phyloP scores from a whole-genome alignment of 1,140 invertebrate species.

The Drosophila burlai region DNA sequence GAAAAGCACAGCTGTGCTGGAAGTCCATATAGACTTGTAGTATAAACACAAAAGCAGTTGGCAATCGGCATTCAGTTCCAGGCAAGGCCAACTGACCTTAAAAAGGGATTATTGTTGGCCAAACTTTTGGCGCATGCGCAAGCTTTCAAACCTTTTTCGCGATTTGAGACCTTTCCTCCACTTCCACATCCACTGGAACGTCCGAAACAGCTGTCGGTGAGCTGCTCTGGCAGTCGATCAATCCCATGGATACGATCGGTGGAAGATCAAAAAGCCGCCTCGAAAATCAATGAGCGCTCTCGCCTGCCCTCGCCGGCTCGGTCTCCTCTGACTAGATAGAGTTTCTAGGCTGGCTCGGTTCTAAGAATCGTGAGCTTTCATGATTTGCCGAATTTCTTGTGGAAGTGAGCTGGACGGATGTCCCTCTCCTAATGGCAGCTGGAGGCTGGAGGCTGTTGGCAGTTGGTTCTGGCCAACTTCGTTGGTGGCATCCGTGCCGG shows the following conservation, averaged over 20 bases:
- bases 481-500: constrained; percentile 63
- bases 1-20: not conserved
- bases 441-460: constrained; percentile 21
- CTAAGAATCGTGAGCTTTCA: constrained; percentile 76
- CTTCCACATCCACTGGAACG: not conserved
- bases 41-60: constrained; percentile 31
- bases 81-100: constrained; percentile 51
- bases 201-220: constrained; percentile 66
- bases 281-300: constrained; percentile 69
- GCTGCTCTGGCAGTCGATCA: constrained; percentile 31
- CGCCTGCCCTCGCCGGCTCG: constrained; percentile 36
- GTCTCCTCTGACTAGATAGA: constrained; percentile 73
- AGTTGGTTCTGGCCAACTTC: constrained; percentile 40
- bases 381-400: constrained; percentile 73
- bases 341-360: constrained; percentile 75
- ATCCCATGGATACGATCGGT: constrained; percentile 55
- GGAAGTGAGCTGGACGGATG: constrained; percentile 67
- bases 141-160: constrained; percentile 80
- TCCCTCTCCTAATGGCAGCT: constrained; percentile 57
- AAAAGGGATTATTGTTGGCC: constrained; percentile 33
- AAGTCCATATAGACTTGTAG: not conserved
- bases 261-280: constrained; percentile 75
- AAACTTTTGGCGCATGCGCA: constrained; percentile 76
- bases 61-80: constrained; percentile 43
- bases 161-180: constrained; percentile 68